These are phyloP conservation scores for Neoniphon sammara DNA, from an alignment of 2,797 vertebrate species.

Conservation along the genomic window DNA sequence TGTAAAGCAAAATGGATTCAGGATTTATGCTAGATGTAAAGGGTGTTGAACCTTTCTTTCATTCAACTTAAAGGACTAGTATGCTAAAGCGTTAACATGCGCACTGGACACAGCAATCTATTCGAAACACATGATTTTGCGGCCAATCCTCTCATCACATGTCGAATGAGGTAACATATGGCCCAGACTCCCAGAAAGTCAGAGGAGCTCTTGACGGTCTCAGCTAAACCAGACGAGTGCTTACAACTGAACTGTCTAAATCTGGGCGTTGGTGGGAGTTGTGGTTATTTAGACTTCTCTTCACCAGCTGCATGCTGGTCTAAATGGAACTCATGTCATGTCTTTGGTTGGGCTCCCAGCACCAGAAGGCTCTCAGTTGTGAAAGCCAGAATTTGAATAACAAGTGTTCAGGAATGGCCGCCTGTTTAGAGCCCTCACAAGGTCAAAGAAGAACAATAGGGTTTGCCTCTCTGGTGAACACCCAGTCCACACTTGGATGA, in stretches of 20 bases:
- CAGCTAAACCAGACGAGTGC: constrained; percentile 18
- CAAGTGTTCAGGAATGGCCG: constrained; percentile 77
- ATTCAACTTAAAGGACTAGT: too few species aligned
- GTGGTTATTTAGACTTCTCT: constrained; percentile 43
- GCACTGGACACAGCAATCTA: too few species aligned
- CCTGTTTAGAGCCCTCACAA: constrained; percentile 74
- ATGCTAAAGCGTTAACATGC: too few species aligned
- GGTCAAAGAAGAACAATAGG: constrained; percentile 71
- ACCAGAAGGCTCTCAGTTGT: constrained; percentile 64
- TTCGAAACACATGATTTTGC: background rate
- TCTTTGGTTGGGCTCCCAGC: constrained; percentile 65
- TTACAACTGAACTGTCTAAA: constrained; percentile 1
- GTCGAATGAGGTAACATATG: too few species aligned
- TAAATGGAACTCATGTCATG: constrained; percentile 56
- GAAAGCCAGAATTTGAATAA: constrained; percentile 79
- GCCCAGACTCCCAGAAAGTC: background rate
- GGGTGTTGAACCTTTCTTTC: background rate
- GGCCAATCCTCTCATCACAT: background rate
- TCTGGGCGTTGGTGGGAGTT: constrained; percentile 14
- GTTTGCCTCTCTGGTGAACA: constrained; percentile 56
- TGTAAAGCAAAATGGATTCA: background rate
- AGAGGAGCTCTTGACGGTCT: background rate
- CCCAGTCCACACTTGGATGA: constrained; percentile 32
- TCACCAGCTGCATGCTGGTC: constrained; percentile 73
- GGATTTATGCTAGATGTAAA: background rate